A percentile compares a stretch with the other conserved stretches of the same genome.
Evolutionary conservation across 2,888 invertebrate genomes (phyloP).

Genomic region (Drosophila neotestacea): DNA sequence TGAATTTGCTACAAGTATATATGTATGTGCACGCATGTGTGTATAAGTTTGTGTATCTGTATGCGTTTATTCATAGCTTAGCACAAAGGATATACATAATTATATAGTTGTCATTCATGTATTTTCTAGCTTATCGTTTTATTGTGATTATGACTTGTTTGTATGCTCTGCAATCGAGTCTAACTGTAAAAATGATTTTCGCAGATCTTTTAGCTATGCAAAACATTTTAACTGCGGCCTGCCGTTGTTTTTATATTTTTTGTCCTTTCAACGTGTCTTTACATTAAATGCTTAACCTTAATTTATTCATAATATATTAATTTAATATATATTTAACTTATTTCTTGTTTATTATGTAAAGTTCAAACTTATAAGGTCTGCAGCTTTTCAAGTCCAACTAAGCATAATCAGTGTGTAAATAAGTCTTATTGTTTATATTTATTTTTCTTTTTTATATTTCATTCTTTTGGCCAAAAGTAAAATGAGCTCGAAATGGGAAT

Average conservation of each 20-base stretch:
- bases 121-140: conserved; percentile 18
- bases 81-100: conserved; percentile 49
- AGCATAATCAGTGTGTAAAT: conserved; percentile 81
- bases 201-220: conserved; percentile 42
- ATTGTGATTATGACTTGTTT: conserved; percentile 16
- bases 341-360: conserved; percentile 20
- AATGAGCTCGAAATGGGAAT: conserved; percentile 55
- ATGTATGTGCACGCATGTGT: not conserved
- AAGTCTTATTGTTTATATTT: conserved; percentile 75
- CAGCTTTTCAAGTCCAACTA: conserved; percentile 72
- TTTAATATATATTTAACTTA: conserved; percentile 34
- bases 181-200: conserved; percentile 3
- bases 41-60: conserved; percentile 11
- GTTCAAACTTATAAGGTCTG: conserved; percentile 40
- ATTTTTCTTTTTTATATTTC: conserved; percentile 40
- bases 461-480: conserved; percentile 54
- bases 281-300: conserved; percentile 71
- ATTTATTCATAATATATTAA: conserved; percentile 38
- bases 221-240: conserved; percentile 63
- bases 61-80: conserved; percentile 26
- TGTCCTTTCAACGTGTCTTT: conserved; percentile 20
- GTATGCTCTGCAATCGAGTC: conserved; percentile 18
- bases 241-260: conserved; percentile 45
- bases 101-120: conserved; percentile 18
- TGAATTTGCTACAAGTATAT: conserved; percentile 46